phyloP scores from a whole-genome alignment of 1,140 invertebrate genomes.

The Elymnias hypermnestra region DNA sequence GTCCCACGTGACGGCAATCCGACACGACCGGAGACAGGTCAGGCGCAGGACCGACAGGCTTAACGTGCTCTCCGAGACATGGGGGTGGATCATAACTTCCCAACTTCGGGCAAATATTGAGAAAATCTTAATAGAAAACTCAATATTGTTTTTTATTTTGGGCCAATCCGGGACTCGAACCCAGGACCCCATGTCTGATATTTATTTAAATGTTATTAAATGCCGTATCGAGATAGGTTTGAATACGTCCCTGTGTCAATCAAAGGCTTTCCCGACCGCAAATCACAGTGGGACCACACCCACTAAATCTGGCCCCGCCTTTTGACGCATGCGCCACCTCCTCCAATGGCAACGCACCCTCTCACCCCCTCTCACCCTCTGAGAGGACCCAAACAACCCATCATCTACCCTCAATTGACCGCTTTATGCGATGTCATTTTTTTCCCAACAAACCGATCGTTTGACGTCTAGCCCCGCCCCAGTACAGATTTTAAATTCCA shows the following conservation, averaged over 20 bases:
- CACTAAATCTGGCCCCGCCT: constrained; percentile 52
- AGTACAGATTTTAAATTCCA: constrained; percentile 44
- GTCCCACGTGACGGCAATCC: too few relatives aligned
- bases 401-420: constrained; percentile 58
- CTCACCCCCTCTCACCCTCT: constrained; percentile 31
- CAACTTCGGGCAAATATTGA: too few relatives aligned
- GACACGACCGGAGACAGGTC: too few relatives aligned
- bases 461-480: constrained; percentile 41
- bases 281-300: constrained; percentile 65
- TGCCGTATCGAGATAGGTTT: too few relatives aligned
- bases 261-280: constrained; percentile 64
- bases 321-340: constrained; percentile 42
- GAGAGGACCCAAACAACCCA: constrained; percentile 19
- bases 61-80: too few relatives aligned
- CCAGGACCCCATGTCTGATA: too few relatives aligned
- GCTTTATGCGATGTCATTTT: constrained; percentile 62
- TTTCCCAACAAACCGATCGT: constrained; percentile 56
- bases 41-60: too few relatives aligned
- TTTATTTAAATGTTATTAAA: too few relatives aligned
- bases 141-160: too few relatives aligned
- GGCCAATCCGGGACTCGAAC: too few relatives aligned
- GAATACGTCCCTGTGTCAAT: constrained; percentile 56
- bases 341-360: constrained; percentile 38
- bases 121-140: too few relatives aligned
- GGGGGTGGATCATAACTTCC: too few relatives aligned